Evolutionary conservation across 2,888 invertebrate genomes (phyloP).

Genomic region (Rosalia funebris): DNA sequence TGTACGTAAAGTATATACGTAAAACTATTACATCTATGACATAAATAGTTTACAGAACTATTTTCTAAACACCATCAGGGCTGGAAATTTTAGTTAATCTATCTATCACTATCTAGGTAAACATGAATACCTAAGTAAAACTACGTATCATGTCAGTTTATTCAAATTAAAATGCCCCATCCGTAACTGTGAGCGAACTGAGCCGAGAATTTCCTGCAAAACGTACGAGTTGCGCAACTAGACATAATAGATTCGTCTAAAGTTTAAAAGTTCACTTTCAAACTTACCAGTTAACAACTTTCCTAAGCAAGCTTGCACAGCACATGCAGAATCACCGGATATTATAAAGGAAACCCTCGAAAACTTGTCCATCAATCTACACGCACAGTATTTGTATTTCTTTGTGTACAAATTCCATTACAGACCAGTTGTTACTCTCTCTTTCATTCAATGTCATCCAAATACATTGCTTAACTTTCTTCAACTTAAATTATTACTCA

Average conservation of each 20-base stretch:
- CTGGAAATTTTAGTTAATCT: too few relatives aligned
- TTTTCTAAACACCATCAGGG: neutral
- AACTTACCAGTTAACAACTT: conserved; percentile 23
- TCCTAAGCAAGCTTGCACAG: conserved; percentile 12
- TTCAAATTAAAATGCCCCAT: too few relatives aligned
- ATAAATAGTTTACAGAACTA: neutral
- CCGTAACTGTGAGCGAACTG: too few relatives aligned
- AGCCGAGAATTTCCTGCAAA: neutral
- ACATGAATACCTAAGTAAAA: too few relatives aligned
- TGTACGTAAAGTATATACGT: too few relatives aligned
- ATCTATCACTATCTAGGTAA: too few relatives aligned
- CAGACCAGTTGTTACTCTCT: conserved; percentile 37
- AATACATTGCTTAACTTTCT: conserved; percentile 35
- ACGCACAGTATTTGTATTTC: conserved; percentile 26
- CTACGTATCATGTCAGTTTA: neutral
- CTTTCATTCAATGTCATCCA: conserved; percentile 36
- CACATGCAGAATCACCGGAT: conserved; percentile 2
- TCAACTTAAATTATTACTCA: conserved; percentile 23
- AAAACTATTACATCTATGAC: neutral
- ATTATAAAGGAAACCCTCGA: neutral
- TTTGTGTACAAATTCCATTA: conserved; percentile 26
- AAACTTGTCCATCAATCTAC: conserved; percentile 22
- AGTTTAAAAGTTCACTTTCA: conserved; percentile 12
- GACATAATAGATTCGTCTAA: conserved; percentile 6
- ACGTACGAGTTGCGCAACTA: conserved; percentile 2